Conservation (phyloP, 2,113 vertebrate species). For the Sardina pilchardus region DNA sequence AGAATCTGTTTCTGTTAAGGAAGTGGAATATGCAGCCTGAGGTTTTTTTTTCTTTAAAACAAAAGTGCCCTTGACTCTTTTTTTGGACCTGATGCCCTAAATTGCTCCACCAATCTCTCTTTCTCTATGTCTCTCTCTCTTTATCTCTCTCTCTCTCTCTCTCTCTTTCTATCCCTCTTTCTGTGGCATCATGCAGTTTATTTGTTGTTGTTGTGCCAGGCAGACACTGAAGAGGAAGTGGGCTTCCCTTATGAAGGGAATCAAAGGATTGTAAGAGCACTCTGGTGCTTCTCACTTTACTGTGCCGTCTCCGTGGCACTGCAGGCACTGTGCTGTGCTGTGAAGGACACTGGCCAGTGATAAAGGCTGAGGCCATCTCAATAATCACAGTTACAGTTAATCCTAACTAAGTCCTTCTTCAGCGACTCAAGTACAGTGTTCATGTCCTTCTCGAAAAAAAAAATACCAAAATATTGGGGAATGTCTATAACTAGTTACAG, state of each 20-base stretch:
- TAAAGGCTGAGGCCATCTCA: neutral
- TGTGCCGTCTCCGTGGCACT: neutral
- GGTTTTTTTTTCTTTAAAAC: conserved; percentile 45
- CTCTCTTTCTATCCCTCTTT: conserved; percentile 32
- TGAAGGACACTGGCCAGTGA: neutral
- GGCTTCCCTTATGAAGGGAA: conserved; percentile 3
- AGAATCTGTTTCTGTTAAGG: neutral
- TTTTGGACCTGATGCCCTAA: conserved; percentile 26
- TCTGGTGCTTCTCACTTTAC: neutral
- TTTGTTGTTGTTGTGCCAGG: neutral
- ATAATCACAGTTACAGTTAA: neutral
- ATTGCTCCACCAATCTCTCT: neutral
- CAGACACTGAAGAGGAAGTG: neutral
- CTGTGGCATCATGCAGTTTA: conserved; percentile 25
- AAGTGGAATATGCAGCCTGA: conserved; percentile 57
- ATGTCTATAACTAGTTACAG: neutral
- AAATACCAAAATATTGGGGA: neutral
- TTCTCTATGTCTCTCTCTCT: conserved; percentile 26
- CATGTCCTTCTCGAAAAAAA: neutral
- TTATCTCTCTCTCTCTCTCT: conserved; percentile 60
- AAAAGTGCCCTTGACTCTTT: conserved; percentile 65
- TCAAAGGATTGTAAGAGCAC: neutral
- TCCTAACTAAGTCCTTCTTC: neutral
- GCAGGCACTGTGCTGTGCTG: neutral
- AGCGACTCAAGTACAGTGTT: neutral